These are phyloP conservation scores for Apomyelois bistriatella DNA, from an alignment of 2,888 invertebrate genomes.

Conservation along the genomic window DNA sequence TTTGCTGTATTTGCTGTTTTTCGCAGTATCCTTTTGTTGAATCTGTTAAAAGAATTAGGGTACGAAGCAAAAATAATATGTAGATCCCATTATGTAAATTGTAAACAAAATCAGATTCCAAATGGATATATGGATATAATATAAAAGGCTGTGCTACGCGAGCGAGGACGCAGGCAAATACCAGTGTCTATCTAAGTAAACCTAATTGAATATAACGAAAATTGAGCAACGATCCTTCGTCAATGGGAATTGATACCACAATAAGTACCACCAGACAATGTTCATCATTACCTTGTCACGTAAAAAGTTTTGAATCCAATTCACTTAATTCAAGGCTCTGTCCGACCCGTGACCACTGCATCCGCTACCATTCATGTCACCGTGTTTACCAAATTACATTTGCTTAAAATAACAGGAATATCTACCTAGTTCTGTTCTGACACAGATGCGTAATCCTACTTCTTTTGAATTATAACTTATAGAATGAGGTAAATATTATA, in stretches of 20 bases:
- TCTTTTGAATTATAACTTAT: too few relatives aligned
- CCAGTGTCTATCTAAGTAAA: neutral
- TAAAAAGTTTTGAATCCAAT: conserved; percentile 54
- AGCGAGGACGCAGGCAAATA: neutral
- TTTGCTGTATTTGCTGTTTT: too few relatives aligned
- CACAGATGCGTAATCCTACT: too few relatives aligned
- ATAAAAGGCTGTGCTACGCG: neutral
- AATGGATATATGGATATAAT: too few relatives aligned
- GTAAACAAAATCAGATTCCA: too few relatives aligned
- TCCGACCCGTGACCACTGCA: conserved; percentile 49
- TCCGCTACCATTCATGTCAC: conserved; percentile 56
- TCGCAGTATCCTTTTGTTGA: too few relatives aligned
- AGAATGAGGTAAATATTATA: too few relatives aligned
- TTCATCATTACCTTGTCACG: conserved; percentile 36
- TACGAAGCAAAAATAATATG: too few relatives aligned
- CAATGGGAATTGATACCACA: conserved; percentile 20
- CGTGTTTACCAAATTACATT: conserved; percentile 13
- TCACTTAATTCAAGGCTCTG: conserved; percentile 65
- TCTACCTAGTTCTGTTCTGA: too few relatives aligned
- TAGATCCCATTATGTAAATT: too few relatives aligned
- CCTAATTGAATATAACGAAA: conserved; percentile 11
- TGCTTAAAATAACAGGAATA: neutral
- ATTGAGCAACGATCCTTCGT: conserved; percentile 18
- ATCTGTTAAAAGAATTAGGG: too few relatives aligned
- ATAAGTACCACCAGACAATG: conserved; percentile 3